Percentiles rank a stretch among this genome's conserved stretches.
These are phyloP conservation scores for Cossypha niveicapilla DNA, from an alignment of 2,797 vertebrate species.

Conservation along the genomic window DNA sequence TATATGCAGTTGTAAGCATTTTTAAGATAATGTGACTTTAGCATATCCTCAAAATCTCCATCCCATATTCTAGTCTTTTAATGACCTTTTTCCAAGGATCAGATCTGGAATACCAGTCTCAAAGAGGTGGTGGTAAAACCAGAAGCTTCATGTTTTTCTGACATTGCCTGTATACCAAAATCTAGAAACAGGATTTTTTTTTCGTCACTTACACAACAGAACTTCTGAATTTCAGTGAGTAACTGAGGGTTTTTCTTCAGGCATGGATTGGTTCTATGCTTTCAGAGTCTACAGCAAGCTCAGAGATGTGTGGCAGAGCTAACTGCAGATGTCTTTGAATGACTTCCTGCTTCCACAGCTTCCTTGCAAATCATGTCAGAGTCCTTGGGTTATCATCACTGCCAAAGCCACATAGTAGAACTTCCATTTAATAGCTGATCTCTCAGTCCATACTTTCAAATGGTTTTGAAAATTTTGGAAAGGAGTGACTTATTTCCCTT, in stretches of 20 bases:
- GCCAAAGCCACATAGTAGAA: neutral
- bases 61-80: neutral
- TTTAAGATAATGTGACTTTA: neutral
- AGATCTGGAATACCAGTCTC: neutral
- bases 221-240: neutral
- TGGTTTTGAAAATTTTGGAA: neutral
- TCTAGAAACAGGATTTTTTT: neutral
- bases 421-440: neutral
- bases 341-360: neutral
- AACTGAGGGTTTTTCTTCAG: neutral
- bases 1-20: neutral
- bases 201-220: neutral
- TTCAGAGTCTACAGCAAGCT: neutral
- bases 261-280: neutral
- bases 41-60: neutral
- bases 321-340: neutral
- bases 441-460: neutral
- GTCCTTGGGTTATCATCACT: neutral
- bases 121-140: neutral
- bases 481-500: neutral
- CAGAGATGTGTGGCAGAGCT: neutral
- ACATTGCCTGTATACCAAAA: neutral
- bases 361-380: neutral
- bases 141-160: neutral
- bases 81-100: neutral